These are phyloP conservation scores for Yasuhikotakia modesta DNA, from an alignment of 2,797 vertebrate genomes.

Conservation along the genomic window DNA sequence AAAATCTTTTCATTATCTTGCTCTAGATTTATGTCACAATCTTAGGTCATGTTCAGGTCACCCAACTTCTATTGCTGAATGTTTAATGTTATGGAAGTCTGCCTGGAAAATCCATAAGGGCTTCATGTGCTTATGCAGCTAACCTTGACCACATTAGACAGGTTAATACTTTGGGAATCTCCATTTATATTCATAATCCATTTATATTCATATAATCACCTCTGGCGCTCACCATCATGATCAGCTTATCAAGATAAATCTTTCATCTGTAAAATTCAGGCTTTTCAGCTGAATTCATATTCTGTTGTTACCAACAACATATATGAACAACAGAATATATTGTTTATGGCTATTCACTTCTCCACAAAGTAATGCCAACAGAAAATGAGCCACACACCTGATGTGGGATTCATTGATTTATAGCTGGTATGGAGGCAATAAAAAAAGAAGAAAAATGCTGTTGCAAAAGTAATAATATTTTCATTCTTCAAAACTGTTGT, in stretches of 20 bases:
- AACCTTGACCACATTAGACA: slow-evolving; percentile 5
- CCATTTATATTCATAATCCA: background rate
- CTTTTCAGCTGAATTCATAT: background rate
- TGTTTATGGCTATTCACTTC: background rate
- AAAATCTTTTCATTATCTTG: background rate
- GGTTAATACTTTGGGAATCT: slow-evolving; percentile 3
- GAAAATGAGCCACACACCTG: no score
- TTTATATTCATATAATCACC: slow-evolving; percentile 12
- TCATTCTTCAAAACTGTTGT: no score
- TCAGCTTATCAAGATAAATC: slow-evolving; percentile 22
- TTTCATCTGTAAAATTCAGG: slow-evolving; percentile 8
- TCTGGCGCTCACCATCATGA: background rate
- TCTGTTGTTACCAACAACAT: background rate
- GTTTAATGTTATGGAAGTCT: slow-evolving; percentile 2
- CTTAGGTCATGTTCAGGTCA: slow-evolving; percentile 14
- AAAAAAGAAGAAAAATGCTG: no score
- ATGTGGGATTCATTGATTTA: no score
- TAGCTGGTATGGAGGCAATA: no score
- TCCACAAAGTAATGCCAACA: background rate
- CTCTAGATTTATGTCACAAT: slow-evolving; percentile 8
- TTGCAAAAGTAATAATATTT: no score
- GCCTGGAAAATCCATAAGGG: slow-evolving; percentile 8
- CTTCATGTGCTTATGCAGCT: background rate
- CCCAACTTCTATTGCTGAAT: background rate
- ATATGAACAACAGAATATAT: background rate